Base-by-base conservation (phyloP, 1,140 invertebrate genomes). In the Drosophila nasuta region DNA sequence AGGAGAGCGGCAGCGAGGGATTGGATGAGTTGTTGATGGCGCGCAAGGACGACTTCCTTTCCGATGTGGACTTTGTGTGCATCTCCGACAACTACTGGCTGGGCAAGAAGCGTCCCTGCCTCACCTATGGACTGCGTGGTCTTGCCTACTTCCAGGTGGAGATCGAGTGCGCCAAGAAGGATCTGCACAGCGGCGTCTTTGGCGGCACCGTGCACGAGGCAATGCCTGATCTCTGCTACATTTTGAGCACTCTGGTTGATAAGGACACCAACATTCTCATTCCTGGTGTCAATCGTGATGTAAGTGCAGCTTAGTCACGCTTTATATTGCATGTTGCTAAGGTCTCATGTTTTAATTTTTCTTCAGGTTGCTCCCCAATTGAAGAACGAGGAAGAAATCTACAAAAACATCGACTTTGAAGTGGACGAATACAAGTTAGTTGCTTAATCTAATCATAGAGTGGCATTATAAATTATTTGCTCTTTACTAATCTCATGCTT, bases 41-140 rank as follows among this genome's bases (percentile, higher is more conserved):
- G 3, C 93, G 94, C 73, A 98, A 98, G 92, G 93, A 94, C 72
- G 94, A 94, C 13, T 99, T 99, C 92, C 94, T 99, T 11, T 94
- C 95, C 63, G 94, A 95, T 91, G 95, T 98, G 0, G 98, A 99
- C 92, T 99, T 96, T 93, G 97, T 99, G 33, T 99, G 98, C 92
- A 99, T 99, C 87, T 99, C 98, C 46, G 99, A 99, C 91, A 99
- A 99, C 93, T 99, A 99, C 91, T 99, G 98, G 99, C 93, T 99
- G 15, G 98, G 98, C 5, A 99, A 96, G 41, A 96, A 96, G 8
- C 98, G 98, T 92, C 99, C 99, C 0, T 99, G 98, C 92, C 95
- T 99, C 45, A 99, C 98, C 1, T 99, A 99, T 94, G 98, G 98
- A 4, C 94, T 99, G 0, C 94, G 98, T 82, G 99, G 99, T 11